These are phyloP conservation scores for Chloropsis hardwickii DNA, from an alignment of 2,113 vertebrate genomes.

Conservation along the genomic window DNA sequence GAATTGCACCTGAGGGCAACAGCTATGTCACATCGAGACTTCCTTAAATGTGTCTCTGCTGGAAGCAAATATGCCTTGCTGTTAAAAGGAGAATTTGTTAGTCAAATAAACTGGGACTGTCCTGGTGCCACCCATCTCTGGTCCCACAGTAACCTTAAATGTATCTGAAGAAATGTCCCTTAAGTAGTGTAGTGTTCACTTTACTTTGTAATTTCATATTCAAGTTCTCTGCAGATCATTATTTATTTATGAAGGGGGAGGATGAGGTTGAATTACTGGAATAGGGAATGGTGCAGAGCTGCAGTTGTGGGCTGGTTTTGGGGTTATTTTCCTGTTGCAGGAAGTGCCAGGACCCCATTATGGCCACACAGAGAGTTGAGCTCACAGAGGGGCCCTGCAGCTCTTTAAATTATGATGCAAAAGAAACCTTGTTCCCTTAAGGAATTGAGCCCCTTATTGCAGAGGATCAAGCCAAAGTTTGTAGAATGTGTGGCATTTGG, in stretches of 20 bases:
- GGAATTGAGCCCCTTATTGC: not conserved
- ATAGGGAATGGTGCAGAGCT: not conserved
- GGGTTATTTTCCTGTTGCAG: not conserved
- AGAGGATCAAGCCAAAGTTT: not conserved
- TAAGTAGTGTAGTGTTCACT: not conserved
- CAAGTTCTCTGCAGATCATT: not conserved
- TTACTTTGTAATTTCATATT: not conserved
- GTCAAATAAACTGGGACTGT: not conserved
- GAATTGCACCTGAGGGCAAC: not conserved
- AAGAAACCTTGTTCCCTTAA: not conserved
- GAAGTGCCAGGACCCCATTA: not conserved
- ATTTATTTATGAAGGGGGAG: not conserved
- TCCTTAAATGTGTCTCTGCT: not conserved
- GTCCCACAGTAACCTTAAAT: not conserved
- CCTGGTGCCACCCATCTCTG: not conserved
- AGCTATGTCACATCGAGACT: not conserved
- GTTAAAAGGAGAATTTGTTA: conserved; percentile 20
- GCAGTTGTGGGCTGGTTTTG: not conserved
- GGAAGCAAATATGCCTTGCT: not conserved
- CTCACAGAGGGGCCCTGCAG: not conserved
- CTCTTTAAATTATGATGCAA: not conserved
- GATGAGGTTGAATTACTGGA: not conserved
- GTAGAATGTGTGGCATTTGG: not conserved
- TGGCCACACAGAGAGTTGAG: not conserved
- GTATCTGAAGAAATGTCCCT: not conserved